Conservation (phyloP, 2,113 vertebrate species). For the Ciconia maguari region DNA sequence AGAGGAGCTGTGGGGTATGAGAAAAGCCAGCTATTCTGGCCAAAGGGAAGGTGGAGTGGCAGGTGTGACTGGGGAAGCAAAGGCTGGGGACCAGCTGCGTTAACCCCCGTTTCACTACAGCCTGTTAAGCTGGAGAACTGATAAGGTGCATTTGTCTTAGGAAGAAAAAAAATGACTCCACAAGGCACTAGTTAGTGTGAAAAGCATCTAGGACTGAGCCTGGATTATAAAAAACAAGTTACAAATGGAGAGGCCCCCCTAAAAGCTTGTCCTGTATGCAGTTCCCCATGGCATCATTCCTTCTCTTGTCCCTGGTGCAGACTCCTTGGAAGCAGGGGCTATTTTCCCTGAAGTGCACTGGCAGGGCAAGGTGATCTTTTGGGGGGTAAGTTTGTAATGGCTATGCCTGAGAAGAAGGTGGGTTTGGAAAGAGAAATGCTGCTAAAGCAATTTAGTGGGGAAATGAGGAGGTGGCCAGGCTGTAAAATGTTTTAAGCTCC, state of each 20-base stretch:
- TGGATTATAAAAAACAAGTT: background rate
- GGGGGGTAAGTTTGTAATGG: accelerated
- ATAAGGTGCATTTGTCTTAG: too few species aligned
- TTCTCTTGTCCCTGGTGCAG: background rate
- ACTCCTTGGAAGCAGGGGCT: background rate
- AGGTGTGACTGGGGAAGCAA: background rate
- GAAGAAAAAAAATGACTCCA: background rate
- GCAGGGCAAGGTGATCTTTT: background rate
- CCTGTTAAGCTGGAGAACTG: background rate
- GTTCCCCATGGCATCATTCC: background rate
- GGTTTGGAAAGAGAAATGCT: background rate
- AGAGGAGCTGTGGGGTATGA: background rate
- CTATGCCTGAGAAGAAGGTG: background rate
- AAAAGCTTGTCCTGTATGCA: background rate
- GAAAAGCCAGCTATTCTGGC: background rate
- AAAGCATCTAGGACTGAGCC: background rate
- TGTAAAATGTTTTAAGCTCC: background rate
- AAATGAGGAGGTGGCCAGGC: background rate
- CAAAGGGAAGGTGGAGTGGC: background rate
- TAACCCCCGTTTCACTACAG: background rate
- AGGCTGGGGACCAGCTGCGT: background rate
- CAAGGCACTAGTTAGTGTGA: background rate
- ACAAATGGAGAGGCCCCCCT: background rate
- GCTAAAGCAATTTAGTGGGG: background rate
- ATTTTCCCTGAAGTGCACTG: background rate